Evolutionary conservation across 2,888 invertebrate species (phyloP).

Genomic region (Aproaerema taeniolella): DNA sequence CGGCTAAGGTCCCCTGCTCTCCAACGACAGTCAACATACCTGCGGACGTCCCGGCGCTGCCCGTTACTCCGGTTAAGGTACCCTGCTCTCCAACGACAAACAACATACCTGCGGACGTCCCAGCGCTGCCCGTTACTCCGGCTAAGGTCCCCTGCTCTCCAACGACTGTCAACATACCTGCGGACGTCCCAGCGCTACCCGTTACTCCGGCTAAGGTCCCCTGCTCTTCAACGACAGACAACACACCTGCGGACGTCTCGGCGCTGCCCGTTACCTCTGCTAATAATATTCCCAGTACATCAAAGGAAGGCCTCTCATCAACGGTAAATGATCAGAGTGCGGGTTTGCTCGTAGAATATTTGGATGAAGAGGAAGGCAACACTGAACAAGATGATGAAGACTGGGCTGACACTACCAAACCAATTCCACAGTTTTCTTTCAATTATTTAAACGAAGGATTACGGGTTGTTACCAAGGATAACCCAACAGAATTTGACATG

Average conservation of each 20-base stretch:
- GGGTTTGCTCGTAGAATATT: background rate
- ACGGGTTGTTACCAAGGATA: background rate
- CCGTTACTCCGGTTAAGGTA: too few species aligned
- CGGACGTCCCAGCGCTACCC: too few species aligned
- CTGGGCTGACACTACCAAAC: background rate
- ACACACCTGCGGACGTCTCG: background rate
- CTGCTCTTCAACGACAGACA: background rate
- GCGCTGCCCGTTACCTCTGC: background rate
- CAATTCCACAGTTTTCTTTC: background rate
- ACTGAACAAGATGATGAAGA: background rate
- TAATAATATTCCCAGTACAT: background rate
- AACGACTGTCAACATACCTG: too few species aligned
- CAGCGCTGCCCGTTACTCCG: too few species aligned
- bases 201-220: background rate
- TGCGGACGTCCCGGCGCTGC: too few species aligned
- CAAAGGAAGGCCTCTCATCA: background rate
- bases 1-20: background rate
- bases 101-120: too few species aligned
- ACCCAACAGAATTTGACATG: background rate
- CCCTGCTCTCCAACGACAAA: too few species aligned
- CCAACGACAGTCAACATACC: too few species aligned
- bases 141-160: too few species aligned
- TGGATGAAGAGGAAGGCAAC: background rate
- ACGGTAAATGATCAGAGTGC: background rate
- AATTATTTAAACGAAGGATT: background rate